Percentiles rank a stretch among this genome's conserved stretches.
phyloP scores from a whole-genome alignment of 1,140 invertebrate genomes.

The Chionoecetes opilio region DNA sequence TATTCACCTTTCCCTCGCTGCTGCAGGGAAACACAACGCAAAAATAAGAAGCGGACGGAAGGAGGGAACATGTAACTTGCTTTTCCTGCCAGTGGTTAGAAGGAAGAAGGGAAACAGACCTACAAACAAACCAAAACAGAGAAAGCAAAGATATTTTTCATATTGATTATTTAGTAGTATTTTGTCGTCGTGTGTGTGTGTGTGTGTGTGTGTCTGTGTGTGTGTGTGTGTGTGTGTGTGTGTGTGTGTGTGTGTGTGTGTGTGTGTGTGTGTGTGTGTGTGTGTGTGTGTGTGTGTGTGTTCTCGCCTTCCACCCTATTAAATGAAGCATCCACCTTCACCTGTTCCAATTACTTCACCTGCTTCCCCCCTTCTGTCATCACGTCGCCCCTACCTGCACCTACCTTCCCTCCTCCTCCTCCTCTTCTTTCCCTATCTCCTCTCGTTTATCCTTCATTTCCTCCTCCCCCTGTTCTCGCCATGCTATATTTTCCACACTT shows the following conservation, averaged over 20 bases:
- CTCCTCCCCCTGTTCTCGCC: too few relatives aligned
- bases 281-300: not conserved
- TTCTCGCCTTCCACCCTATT: not conserved
- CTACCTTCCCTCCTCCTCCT: not conserved
- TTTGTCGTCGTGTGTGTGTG: too few relatives aligned
- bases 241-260: slow-evolving; percentile 16
- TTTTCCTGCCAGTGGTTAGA: not conserved
- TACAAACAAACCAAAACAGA: not conserved
- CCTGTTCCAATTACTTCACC: slow-evolving; percentile 16
- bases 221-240: not conserved
- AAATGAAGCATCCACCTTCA: not conserved
- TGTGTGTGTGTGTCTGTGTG: too few relatives aligned
- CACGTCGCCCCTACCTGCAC: not conserved
- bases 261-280: not conserved
- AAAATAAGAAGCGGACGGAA: not conserved
- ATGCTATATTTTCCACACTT: not conserved
- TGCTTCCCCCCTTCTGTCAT: not conserved
- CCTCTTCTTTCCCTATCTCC: not conserved
- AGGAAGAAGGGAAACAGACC: not conserved
- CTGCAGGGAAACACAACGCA: not conserved
- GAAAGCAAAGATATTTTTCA: not conserved
- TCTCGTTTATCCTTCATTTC: not conserved
- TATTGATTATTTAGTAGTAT: not conserved
- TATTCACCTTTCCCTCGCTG: slow-evolving; percentile 2
- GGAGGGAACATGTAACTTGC: not conserved